Evolutionary conservation across 2,113 vertebrate genomes (phyloP).

Genomic region (Xenotilapia caudafasciata): DNA sequence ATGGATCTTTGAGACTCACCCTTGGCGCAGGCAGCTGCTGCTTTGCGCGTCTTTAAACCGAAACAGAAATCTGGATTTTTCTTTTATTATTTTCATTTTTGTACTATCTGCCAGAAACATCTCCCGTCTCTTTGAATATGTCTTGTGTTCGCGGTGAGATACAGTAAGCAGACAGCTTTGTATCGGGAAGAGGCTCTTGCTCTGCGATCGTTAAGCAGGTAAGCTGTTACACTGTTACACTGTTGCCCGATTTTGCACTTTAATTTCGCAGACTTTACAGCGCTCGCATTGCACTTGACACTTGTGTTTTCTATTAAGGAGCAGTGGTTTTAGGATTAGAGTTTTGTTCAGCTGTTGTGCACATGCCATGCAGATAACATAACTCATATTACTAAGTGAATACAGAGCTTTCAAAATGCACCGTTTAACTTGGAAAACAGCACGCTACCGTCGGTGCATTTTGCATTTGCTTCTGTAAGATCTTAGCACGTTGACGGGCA

Average conservation of each 20-base stretch:
- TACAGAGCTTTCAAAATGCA: not conserved
- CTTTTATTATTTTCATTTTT: not conserved
- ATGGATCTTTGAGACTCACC: constrained; percentile 68
- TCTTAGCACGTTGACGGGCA: not conserved
- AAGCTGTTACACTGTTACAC: constrained; percentile 39
- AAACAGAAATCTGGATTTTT: constrained; percentile 66
- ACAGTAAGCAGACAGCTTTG: constrained; percentile 46
- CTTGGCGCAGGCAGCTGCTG: constrained; percentile 82
- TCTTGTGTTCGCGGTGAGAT: constrained; percentile 56
- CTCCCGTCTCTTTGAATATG: constrained; percentile 39
- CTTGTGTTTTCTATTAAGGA: not conserved
- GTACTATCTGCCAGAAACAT: constrained; percentile 4
- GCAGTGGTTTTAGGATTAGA: not conserved
- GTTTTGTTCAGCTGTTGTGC: not conserved
- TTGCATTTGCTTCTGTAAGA: not conserved
- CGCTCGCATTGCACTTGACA: not conserved
- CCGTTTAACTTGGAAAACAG: constrained; percentile 12
- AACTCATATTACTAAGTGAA: not conserved
- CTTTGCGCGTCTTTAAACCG: constrained; percentile 63
- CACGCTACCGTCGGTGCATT: not conserved
- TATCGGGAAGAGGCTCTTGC: constrained; percentile 33
- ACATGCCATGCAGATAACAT: not conserved
- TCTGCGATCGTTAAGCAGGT: constrained; percentile 61
- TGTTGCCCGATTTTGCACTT: not conserved
- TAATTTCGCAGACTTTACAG: not conserved